These are phyloP conservation scores for Proisotoma minuta DNA, from an alignment of 2,888 invertebrate genomes.

Conservation along the genomic window DNA sequence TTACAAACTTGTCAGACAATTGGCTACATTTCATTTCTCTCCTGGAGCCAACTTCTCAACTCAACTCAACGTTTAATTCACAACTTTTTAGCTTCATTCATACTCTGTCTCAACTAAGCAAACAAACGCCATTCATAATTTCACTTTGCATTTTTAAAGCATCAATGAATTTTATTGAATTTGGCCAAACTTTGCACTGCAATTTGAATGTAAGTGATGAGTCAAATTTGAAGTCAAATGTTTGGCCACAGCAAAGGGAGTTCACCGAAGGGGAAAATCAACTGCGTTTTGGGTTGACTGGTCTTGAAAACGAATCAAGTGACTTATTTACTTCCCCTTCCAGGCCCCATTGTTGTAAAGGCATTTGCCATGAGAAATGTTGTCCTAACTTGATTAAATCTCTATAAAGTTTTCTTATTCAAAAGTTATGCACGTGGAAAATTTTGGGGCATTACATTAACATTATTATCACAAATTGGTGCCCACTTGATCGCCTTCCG, in stretches of 20 bases:
- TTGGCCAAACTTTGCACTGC: not conserved
- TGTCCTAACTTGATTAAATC: slow-evolving; percentile 11
- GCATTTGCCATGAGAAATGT: not conserved
- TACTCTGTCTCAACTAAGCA: not conserved
- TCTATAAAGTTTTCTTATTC: not conserved
- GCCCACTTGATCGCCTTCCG: slow-evolving; percentile 18
- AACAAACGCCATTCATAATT: slow-evolving; percentile 8
- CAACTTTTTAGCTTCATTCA: not conserved
- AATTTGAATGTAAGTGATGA: not conserved
- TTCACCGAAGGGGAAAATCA: slow-evolving; percentile 11
- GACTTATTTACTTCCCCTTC: not conserved
- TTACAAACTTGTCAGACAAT: slow-evolving; percentile 9
- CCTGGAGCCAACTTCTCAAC: slow-evolving; percentile 8
- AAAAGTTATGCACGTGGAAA: slow-evolving; percentile 5
- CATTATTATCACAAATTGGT: slow-evolving; percentile 1
- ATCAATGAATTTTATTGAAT: not conserved
- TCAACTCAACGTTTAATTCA: not conserved
- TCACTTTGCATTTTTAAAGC: not conserved
- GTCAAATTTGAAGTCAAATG: not conserved
- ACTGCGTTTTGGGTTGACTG: slow-evolving; percentile 6
- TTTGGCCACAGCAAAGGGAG: slow-evolving; percentile 5
- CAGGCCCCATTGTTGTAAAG: not conserved
- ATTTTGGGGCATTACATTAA: not conserved
- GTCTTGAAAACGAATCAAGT: not conserved
- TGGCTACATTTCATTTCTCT: slow-evolving; percentile 2